Conservation (phyloP, 2,888 invertebrate genomes). For the Drosophila subquinaria region DNA sequence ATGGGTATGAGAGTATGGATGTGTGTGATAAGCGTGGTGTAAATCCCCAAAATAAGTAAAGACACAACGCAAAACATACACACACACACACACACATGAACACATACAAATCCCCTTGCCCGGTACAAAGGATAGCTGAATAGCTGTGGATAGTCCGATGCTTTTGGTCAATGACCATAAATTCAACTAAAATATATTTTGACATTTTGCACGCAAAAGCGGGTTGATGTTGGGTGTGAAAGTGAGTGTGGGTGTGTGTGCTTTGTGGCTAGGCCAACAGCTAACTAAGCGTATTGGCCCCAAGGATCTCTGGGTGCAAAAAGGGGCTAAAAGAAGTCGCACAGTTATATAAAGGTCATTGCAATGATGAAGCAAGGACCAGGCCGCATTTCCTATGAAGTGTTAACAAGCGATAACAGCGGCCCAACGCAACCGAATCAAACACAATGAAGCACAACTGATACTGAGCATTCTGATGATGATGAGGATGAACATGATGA, state of each 20-base stretch:
- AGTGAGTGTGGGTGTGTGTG: not conserved
- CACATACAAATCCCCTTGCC: conserved; percentile 44
- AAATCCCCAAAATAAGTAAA: conserved; percentile 74
- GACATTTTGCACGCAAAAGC: conserved; percentile 77
- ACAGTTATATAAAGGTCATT: conserved; percentile 67
- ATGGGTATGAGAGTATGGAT: conserved; percentile 20
- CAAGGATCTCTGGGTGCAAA: conserved; percentile 46
- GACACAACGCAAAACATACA: conserved; percentile 32
- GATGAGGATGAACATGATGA: conserved; percentile 29
- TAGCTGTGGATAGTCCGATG: conserved; percentile 36
- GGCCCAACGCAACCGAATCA: conserved; percentile 33
- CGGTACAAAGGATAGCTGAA: conserved; percentile 39
- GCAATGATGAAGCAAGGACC: conserved; percentile 65
- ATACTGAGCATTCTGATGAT: conserved; percentile 38
- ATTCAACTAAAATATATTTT: conserved; percentile 79
- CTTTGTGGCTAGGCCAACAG: conserved; percentile 30
- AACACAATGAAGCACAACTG: conserved; percentile 80
- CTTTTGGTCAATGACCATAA: conserved; percentile 72
- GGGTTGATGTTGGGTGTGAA: conserved; percentile 22
- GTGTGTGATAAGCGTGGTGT: conserved; percentile 66
- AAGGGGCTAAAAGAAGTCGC: conserved; percentile 37
- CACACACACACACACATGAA: conserved; percentile 10
- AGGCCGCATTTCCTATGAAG: conserved; percentile 74
- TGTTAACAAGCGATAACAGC: conserved; percentile 79
- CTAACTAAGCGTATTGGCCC: conserved; percentile 69